phyloP scores from a whole-genome alignment of 2,888 invertebrate genomes.

The Bedellia somnulentella region DNA sequence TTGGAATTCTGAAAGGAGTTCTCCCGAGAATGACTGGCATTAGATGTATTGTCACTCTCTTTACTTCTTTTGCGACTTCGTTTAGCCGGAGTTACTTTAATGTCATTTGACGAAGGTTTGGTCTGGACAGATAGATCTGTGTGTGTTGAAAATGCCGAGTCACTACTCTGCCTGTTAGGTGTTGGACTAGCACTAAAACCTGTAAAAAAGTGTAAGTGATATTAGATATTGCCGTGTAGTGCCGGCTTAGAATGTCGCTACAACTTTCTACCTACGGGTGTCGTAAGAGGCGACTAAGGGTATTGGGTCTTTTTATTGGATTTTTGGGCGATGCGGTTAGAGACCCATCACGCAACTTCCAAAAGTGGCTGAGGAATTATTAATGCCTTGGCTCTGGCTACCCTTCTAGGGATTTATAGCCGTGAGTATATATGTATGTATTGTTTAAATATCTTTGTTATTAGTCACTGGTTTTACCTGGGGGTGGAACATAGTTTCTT shows the following conservation, averaged over 20 bases:
- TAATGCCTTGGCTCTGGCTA: too few species aligned
- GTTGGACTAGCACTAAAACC: conserved; percentile 24
- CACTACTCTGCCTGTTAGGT: conserved; percentile 45
- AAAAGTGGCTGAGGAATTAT: too few species aligned
- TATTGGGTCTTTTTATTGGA: too few species aligned
- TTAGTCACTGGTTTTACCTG: conserved; percentile 24
- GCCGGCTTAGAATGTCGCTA: too few species aligned
- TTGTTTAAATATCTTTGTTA: not conserved
- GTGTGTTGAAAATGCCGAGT: conserved; percentile 46
- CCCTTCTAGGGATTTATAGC: too few species aligned
- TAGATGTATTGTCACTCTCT: conserved; percentile 34
- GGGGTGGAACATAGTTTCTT: conserved; percentile 45
- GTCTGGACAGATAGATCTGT: conserved; percentile 36
- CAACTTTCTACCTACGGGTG: too few species aligned
- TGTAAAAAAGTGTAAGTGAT: conserved; percentile 18
- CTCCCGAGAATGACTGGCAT: conserved; percentile 28
- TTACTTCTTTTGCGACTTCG: conserved; percentile 33
- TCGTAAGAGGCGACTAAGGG: too few species aligned
- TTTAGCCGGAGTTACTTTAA: conserved; percentile 20
- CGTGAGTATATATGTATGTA: too few species aligned
- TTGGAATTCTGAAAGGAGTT: conserved; percentile 17
- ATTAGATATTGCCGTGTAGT: not conserved
- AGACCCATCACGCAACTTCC: too few species aligned
- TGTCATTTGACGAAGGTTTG: conserved; percentile 22
- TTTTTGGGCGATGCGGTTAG: too few species aligned